Base-by-base conservation (phyloP, 2,888 invertebrate genomes). In the Drosophila aldrichi region DNA sequence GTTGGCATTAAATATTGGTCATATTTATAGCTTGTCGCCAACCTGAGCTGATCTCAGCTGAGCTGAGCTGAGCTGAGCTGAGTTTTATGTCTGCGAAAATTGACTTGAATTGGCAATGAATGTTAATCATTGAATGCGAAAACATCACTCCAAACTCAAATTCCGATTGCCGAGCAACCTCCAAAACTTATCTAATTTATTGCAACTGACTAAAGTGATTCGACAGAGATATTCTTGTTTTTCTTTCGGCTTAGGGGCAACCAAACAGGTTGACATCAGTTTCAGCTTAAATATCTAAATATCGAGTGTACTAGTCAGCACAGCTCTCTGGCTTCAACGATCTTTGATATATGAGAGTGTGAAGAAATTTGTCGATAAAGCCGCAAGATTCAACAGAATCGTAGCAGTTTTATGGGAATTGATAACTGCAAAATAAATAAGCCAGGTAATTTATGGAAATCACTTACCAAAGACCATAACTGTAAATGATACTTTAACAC, bases 1-100 rank as follows among this genome's bases (percentile, higher is more conserved):
- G 80, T 67, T 77, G 79, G 76, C 76, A 79, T 66, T 75, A 70
- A 76, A 76, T 79, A 72, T 68, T 49, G 48, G 18, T 52, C 64
- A 65, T 49, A 56, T 58, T 58, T 58, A 72, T 59, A 18, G 59
- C 69, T 56, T 57, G 57, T 48, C 32, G 58, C 52, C 52, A 22
- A n/a, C 38, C 34, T 6, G 36, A 12, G 51, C 51, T n/a, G 12
- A 55, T 44, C 22, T 36, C 18, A 22, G 44, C 32, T 29, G 20
- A 22, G 29, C 48, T 6, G 10, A 52, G 44, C 20, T 44, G 7
- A 25, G 29, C 25, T n/a, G 25, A 52, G 43, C 38, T 38, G 22
- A 57, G 25, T 46, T 48, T 49, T 54, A 70, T 75, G 57, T 63
- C 51, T 60, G 54, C 20, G 16, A 51, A 73, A 69, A 73, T 63